These are phyloP conservation scores for Bombylius discolor DNA, from an alignment of 2,888 invertebrate species.

Conservation along the genomic window DNA sequence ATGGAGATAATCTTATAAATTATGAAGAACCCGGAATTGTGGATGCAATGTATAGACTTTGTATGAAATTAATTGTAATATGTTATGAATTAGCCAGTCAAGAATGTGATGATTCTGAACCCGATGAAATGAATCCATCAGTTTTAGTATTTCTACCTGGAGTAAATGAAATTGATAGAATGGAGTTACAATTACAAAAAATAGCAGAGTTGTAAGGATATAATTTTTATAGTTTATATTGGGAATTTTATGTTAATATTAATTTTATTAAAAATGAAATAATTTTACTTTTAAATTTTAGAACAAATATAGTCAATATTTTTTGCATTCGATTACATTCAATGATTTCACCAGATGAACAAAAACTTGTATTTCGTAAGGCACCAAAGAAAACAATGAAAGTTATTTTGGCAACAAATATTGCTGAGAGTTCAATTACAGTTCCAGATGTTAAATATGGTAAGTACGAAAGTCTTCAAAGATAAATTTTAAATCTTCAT, in stretches of 20 bases:
- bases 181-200: slow-evolving; percentile 38
- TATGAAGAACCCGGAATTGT: slow-evolving; percentile 44
- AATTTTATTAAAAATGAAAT: background rate
- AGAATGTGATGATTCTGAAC: slow-evolving; percentile 23
- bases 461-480: background rate
- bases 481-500: background rate
- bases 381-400: slow-evolving; percentile 44
- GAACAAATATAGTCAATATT: slow-evolving; percentile 16
- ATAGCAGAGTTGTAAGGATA: slow-evolving; percentile 7
- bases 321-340: slow-evolving; percentile 48
- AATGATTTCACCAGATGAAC: slow-evolving; percentile 64
- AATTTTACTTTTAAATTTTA: background rate
- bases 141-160: slow-evolving; percentile 86
- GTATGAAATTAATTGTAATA: slow-evolving; percentile 45
- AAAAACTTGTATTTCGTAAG: slow-evolving; percentile 43
- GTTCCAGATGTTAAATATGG: slow-evolving; percentile 72
- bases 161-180: slow-evolving; percentile 66
- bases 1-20: slow-evolving; percentile 25
- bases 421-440: slow-evolving; percentile 86
- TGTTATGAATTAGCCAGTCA: slow-evolving; percentile 40
- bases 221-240: background rate
- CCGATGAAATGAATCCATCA: slow-evolving; percentile 40
- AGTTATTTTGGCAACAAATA: slow-evolving; percentile 79
- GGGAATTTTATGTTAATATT: background rate
- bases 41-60: slow-evolving; percentile 46